phyloP scores from a whole-genome alignment of 2,888 invertebrate species.

The Pachymerium ferrugineum region DNA sequence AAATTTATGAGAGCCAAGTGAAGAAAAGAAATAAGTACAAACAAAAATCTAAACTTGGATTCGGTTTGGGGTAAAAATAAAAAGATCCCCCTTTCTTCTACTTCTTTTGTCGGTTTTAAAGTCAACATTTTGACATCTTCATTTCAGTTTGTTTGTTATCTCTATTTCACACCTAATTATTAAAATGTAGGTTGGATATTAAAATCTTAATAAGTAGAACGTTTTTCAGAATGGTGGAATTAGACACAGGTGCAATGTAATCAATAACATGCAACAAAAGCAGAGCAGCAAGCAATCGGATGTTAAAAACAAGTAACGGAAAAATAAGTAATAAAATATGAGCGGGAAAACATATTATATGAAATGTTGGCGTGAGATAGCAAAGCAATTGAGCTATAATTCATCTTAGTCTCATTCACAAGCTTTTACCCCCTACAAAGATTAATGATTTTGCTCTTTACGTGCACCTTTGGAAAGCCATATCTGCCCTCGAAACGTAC shows the following conservation, averaged over 20 bases:
- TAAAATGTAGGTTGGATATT: no score
- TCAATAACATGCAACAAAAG: no score
- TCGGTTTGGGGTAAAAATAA: not conserved
- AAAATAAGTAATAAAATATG: not conserved
- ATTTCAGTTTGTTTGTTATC: not conserved
- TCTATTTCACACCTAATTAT: not conserved
- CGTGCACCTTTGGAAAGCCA: not conserved
- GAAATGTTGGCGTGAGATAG: not conserved
- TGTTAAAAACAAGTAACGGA: not conserved
- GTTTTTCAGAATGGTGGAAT: not conserved
- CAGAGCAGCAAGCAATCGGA: no score
- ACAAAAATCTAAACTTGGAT: not conserved
- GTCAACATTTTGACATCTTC: not conserved
- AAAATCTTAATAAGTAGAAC: no score
- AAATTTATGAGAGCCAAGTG: not conserved
- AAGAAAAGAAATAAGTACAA: not conserved
- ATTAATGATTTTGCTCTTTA: constrained; percentile 1
- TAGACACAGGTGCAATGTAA: not conserved
- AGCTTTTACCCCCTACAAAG: not conserved
- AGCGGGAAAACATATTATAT: not conserved
- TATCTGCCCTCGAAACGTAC: no score
- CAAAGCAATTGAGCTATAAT: constrained; percentile 14
- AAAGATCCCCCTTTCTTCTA: no score
- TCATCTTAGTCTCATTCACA: constrained; percentile 21
- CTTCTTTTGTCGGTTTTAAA: no score